Evolutionary conservation across 2,888 invertebrate species (phyloP).

Genomic region (Hedychridium roseum): DNA sequence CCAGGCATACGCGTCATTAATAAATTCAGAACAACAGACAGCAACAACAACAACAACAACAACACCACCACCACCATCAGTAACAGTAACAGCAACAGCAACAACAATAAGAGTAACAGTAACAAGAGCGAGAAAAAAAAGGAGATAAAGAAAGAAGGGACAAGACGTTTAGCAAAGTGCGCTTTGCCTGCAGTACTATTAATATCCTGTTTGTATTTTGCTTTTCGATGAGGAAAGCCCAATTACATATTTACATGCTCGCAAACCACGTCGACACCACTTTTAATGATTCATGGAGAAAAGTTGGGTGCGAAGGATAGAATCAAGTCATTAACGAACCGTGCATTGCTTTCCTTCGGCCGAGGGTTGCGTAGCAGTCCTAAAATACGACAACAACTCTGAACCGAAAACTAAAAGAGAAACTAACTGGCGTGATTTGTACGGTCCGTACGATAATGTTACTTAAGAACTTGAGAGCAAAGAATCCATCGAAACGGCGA

Average conservation of each 20-base stretch:
- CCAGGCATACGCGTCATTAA: too few relatives aligned
- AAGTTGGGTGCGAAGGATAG: slow-evolving; percentile 7
- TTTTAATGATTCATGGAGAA: slow-evolving; percentile 49
- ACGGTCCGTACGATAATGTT: slow-evolving; percentile 54
- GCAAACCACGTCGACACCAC: slow-evolving; percentile 59
- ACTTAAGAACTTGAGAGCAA: slow-evolving; percentile 50
- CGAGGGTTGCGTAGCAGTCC: slow-evolving; percentile 39
- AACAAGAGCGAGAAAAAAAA: too few relatives aligned
- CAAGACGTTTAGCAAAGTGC: slow-evolving; percentile 26
- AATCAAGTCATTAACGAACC: slow-evolving; percentile 38
- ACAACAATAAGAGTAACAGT: too few relatives aligned
- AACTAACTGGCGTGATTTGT: slow-evolving; percentile 54
- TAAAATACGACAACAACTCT: slow-evolving; percentile 38
- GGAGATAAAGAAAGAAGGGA: too few relatives aligned
- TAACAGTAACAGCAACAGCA: too few relatives aligned
- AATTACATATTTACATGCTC: slow-evolving; percentile 18
- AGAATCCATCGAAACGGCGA: slow-evolving; percentile 41
- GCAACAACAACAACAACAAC: too few relatives aligned
- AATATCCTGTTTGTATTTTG: slow-evolving; percentile 40
- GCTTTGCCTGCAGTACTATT: slow-evolving; percentile 40
- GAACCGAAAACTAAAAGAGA: slow-evolving; percentile 31
- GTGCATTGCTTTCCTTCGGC: slow-evolving; percentile 44
- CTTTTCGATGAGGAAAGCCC: slow-evolving; percentile 30
- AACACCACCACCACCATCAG: too few relatives aligned
- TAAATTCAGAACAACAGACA: too few relatives aligned